Percentiles rank a stretch among this genome's conserved stretches.
These are phyloP conservation scores for Morpho achilles DNA, from an alignment of 2,888 invertebrate genomes.

Conservation along the genomic window DNA sequence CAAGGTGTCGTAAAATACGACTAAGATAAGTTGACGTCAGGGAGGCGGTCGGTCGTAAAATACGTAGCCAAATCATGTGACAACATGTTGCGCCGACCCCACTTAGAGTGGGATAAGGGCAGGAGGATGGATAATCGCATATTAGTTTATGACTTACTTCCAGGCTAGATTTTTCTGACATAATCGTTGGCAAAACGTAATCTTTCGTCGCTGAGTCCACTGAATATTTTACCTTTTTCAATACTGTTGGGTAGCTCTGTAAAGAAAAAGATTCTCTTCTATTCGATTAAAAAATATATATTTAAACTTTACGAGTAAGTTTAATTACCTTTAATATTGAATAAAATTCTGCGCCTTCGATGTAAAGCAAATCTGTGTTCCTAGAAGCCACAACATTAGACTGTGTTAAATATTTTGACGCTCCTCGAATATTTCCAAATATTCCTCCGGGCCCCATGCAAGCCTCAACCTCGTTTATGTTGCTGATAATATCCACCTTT, in stretches of 20 bases:
- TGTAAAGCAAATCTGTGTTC: conserved; percentile 69
- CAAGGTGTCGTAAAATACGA: too few species aligned
- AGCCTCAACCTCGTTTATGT: conserved; percentile 63
- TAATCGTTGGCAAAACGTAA: conserved; percentile 65
- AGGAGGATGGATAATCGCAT: too few species aligned
- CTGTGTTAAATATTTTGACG: conserved; percentile 54
- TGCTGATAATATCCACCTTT: conserved; percentile 64
- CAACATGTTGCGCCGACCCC: too few species aligned
- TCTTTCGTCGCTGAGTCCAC: conserved; percentile 61
- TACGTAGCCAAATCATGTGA: too few species aligned
- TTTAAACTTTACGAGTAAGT: not conserved
- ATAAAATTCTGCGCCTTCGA: conserved; percentile 69
- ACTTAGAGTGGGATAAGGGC: too few species aligned
- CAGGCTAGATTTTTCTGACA: conserved; percentile 42
- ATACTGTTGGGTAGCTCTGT: conserved; percentile 69
- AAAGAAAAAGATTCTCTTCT: conserved; percentile 25
- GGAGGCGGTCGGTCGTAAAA: too few species aligned
- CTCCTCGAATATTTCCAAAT: conserved; percentile 70
- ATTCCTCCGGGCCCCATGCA: conserved; percentile 75
- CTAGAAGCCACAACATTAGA: conserved; percentile 68
- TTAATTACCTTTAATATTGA: conserved; percentile 55
- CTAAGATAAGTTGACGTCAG: too few species aligned
- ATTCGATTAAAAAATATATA: not conserved
- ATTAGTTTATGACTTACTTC: conserved; percentile 39
- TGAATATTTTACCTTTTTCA: conserved; percentile 59